These are phyloP conservation scores for Arrhopalites spinosus DNA, from an alignment of 2,888 invertebrate genomes.

Conservation along the genomic window DNA sequence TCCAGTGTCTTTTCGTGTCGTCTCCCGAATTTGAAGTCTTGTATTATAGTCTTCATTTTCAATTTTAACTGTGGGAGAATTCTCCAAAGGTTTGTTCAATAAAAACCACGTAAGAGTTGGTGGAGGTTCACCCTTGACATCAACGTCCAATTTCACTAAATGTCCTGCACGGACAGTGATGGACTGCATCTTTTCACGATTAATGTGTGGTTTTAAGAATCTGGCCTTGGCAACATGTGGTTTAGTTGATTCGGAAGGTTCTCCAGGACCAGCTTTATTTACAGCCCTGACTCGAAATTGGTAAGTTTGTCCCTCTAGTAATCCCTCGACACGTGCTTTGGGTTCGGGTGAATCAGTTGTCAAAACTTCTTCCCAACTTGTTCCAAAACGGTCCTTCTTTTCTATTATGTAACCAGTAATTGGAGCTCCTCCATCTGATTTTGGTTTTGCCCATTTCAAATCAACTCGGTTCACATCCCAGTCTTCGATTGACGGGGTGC, in stretches of 20 bases:
- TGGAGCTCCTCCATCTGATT: conserved; percentile 76
- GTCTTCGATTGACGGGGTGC: conserved; percentile 82
- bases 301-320: conserved; percentile 89
- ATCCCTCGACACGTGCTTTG: conserved; percentile 80
- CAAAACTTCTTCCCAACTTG: conserved; percentile 79
- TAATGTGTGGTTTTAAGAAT: conserved; percentile 90
- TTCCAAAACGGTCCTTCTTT: conserved; percentile 80
- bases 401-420: conserved; percentile 87
- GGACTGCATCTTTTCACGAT: conserved; percentile 88
- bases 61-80: conserved; percentile 72
- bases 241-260: conserved; percentile 86
- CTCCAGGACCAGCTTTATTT: conserved; percentile 92
- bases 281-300: conserved; percentile 84
- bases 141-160: conserved; percentile 87
- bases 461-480: conserved; percentile 89
- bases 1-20: conserved; percentile 84
- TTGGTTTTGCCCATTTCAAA: conserved; percentile 82
- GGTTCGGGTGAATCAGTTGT: conserved; percentile 74
- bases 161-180: conserved; percentile 89
- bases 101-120: conserved; percentile 75
- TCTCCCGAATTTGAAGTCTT: conserved; percentile 77
- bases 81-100: conserved; percentile 70
- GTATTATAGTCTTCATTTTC: conserved; percentile 92
- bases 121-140: conserved; percentile 95
- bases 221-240: conserved; percentile 86